Evolutionary conservation across 2,888 invertebrate genomes (phyloP), one percentile per base, ranked within the genome.

Genomic region (Tiliacea aurago): DNA sequence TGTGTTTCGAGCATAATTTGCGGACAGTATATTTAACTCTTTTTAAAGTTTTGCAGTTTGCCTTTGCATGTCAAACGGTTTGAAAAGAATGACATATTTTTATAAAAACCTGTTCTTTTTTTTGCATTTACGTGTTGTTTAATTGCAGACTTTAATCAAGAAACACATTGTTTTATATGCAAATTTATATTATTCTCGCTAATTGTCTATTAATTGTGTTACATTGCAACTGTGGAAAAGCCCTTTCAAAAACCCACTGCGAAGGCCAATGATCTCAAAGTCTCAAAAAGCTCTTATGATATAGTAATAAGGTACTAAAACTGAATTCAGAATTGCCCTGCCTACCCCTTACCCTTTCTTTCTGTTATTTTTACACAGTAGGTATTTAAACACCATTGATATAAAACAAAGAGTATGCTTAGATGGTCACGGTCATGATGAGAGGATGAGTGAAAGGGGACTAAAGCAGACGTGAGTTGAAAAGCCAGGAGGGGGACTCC

Each of bases 1-100:
- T 55, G 51, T 62, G 64, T 67, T 78, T 72, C 23, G 41, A 28
- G 56, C 10, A 56, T 64, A 59, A 81, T 69, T 78, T 66, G 65
- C 20, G 59, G 55, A 53, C 47, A 78, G 68, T 59, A 69, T 69
- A 49, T 78, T 78, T 69, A 49, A 62, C 28, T 53, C 18, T 45
- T 47, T 45, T 73, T 58, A 47, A 33, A 41, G 37, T 61, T 28
- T 65, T 5, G n/a, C n/a, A 47, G 23, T 43, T 62, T 23, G 33
- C 51, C n/a, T 69, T 65, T 53, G 64, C 51, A 51, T 78, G 18
- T 47, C 41, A 79, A 79, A 74, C 28, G 47, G n/a, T 65, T 47
- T 59, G 1, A 56, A 68, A 62, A 56, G 20, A 0, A 53, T 15
- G 9, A 33, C 0, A 28, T n/a, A 18, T 45, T 62, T 53, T 61